Evolutionary conservation across 2,888 invertebrate species (phyloP).

Genomic region (Euphydryas editha): DNA sequence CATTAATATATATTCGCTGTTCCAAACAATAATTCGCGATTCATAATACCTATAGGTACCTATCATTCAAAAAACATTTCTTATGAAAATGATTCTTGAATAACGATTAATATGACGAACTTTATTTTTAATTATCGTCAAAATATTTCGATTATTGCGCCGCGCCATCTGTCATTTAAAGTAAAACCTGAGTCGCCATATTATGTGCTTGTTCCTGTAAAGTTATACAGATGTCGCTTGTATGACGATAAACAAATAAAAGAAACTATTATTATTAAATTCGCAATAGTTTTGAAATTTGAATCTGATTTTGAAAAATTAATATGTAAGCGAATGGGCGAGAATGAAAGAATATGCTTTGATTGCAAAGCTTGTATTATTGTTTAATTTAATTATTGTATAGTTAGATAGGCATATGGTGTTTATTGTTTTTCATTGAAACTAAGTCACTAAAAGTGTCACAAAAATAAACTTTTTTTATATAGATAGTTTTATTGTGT

Average conservation of each 20-base stretch:
- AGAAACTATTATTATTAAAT: background rate
- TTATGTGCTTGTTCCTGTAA: background rate
- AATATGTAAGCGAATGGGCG: conserved; percentile 6
- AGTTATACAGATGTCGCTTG: conserved; percentile 17
- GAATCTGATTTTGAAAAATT: background rate
- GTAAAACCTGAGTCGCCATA: background rate
- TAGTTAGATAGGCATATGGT: conserved; percentile 36
- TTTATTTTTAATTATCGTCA: conserved; percentile 1
- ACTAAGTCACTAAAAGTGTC: conserved; percentile 73
- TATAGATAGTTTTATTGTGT: conserved; percentile 38
- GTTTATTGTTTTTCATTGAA: conserved; percentile 46
- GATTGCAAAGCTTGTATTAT: conserved; percentile 33
- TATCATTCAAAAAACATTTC: conserved; percentile 15
- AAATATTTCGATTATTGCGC: conserved; percentile 23
- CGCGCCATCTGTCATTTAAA: conserved; percentile 38
- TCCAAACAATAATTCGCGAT: conserved; percentile 11
- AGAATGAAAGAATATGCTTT: conserved; percentile 23
- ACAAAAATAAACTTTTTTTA: conserved; percentile 50
- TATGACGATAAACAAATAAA: background rate
- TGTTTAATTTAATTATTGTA: conserved; percentile 37
- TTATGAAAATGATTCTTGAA: conserved; percentile 22
- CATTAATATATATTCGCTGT: conserved; percentile 54
- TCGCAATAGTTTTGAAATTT: conserved; percentile 8
- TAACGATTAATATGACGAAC: conserved; percentile 1
- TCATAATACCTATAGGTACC: conserved; percentile 15